phyloP scores from a whole-genome alignment of 2,888 invertebrate genomes.

The Himalopsyche kuldschensis region DNA sequence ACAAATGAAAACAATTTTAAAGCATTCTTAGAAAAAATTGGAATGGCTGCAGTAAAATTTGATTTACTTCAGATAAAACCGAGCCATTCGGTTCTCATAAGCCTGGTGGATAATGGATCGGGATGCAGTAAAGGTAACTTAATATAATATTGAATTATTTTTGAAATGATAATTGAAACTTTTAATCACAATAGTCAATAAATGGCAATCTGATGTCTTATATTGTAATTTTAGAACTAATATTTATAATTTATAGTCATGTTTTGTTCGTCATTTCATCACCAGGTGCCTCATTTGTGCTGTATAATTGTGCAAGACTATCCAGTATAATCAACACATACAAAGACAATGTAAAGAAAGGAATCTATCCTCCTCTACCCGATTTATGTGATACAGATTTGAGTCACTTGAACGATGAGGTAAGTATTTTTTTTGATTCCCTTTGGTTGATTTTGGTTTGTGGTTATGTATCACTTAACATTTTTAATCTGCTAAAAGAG shows the following conservation, averaged over 20 bases:
- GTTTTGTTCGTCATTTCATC: conserved; percentile 28
- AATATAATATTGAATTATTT: too few species aligned
- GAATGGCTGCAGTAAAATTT: conserved; percentile 66
- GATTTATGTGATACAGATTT: conserved; percentile 63
- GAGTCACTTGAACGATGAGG: conserved; percentile 65
- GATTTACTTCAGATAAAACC: conserved; percentile 71
- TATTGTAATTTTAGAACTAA: too few species aligned
- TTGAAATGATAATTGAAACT: too few species aligned
- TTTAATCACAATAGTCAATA: too few species aligned
- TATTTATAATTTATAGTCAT: too few species aligned
- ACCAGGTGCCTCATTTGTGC: conserved; percentile 71
- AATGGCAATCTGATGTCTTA: too few species aligned
- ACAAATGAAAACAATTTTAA: conserved; percentile 56
- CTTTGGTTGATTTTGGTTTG: too few species aligned
- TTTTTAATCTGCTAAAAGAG: too few species aligned
- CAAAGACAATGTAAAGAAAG: conserved; percentile 57
- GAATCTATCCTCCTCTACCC: conserved; percentile 65
- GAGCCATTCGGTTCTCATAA: conserved; percentile 61
- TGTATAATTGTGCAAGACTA: conserved; percentile 78
- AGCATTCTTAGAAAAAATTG: conserved; percentile 62
- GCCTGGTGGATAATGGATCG: conserved; percentile 50
- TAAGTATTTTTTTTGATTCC: conserved; percentile 44
- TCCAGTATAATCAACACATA: conserved; percentile 68
- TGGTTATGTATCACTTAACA: too few species aligned
- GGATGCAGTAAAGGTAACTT: conserved; percentile 60